A percentile compares a stretch with the other conserved stretches of the same genome.
Evolutionary conservation across 2,113 vertebrate genomes (phyloP).

Genomic region (Callocephalon fimbriatum): DNA sequence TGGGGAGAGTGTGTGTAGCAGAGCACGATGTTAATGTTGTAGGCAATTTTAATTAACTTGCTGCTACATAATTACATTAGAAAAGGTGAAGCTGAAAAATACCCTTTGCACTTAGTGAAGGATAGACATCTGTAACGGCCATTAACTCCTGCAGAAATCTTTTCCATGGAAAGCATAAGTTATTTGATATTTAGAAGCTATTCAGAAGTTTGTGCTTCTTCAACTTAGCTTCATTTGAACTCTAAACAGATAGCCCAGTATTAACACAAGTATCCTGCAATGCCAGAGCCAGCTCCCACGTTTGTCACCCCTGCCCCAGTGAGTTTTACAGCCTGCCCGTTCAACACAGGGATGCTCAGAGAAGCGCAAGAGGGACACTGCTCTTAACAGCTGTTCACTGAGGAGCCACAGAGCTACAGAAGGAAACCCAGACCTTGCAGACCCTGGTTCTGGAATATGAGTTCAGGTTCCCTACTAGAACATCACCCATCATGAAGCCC

Average conservation of each 20-base stretch:
- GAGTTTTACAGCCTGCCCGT: neutral
- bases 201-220: neutral
- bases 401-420: neutral
- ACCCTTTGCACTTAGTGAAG: neutral
- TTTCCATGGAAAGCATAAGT: neutral
- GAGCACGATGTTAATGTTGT: neutral
- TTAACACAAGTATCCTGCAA: neutral
- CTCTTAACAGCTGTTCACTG: fast-evolving
- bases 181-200: neutral
- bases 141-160: neutral
- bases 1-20: neutral
- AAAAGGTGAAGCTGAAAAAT: neutral
- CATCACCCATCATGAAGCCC: neutral
- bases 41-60: neutral
- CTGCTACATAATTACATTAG: neutral
- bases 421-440: neutral
- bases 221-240: neutral
- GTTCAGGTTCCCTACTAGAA: neutral
- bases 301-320: neutral
- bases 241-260: neutral
- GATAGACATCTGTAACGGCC: neutral
- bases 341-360: neutral
- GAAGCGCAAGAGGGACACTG: neutral
- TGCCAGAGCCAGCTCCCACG: neutral
- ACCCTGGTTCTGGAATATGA: neutral